phyloP scores from a whole-genome alignment of 2,113 vertebrate species.

The Rafetus swinhoei region DNA sequence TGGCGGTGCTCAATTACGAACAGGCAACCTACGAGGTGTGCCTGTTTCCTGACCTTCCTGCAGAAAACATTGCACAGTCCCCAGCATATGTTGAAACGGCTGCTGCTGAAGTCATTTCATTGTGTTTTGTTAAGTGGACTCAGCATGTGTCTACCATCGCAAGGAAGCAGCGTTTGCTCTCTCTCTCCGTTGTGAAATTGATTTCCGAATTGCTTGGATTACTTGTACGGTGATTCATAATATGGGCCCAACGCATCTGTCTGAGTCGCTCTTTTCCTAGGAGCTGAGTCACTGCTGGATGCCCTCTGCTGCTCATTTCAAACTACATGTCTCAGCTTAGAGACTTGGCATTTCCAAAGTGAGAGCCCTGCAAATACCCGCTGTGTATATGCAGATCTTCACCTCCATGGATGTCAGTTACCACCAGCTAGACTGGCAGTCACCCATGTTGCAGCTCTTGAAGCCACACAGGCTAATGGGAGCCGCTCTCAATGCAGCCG shows the following conservation, averaged over 20 bases:
- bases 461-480: not conserved
- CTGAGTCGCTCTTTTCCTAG: not conserved
- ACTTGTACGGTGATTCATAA: not conserved
- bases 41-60: not conserved
- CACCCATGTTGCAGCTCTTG: not conserved
- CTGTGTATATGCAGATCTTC: no score
- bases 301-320: not conserved
- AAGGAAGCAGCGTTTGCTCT: not conserved
- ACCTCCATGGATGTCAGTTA: no score
- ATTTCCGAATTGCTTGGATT: not conserved
- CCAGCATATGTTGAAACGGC: not conserved
- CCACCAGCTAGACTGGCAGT: not conserved
- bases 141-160: not conserved
- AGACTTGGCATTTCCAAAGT: not conserved
- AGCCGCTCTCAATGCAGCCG: not conserved
- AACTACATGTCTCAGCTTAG: not conserved
- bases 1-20: not conserved
- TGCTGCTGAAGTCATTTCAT: not conserved
- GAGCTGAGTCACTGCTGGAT: not conserved
- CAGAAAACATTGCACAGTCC: not conserved
- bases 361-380: not conserved
- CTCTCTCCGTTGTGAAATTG: not conserved
- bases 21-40: not conserved
- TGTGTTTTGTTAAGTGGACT: not conserved
- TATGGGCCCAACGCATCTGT: not conserved